Base-by-base conservation (phyloP, 1,140 invertebrate genomes). In the roundworm (Caenorhabditis elegans) region DNA sequence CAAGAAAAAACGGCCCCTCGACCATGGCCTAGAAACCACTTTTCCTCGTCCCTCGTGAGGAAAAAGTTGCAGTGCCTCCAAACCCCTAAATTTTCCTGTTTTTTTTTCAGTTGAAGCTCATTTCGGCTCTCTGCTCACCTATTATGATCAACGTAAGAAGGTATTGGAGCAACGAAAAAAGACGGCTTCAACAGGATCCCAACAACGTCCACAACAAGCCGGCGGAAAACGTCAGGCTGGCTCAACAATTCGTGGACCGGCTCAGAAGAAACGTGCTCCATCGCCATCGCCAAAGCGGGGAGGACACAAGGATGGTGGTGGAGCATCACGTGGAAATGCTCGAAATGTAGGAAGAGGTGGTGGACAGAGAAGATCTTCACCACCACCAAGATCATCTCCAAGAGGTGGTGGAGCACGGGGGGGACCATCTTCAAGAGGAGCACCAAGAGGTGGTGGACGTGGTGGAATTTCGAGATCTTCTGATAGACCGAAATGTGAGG, bases 101-200 rank as follows among this genome's bases (percentile, higher is more conserved):
- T 34, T 60, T 53, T 47, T 65, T 65, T 79, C 55, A 79, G 78
- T 70, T 13, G 78, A 79, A 22, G 78, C 78, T 17, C 78, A 79
- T 22, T 79, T 79, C 48, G 78, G 78, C n/a, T 79, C 78, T 1
- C 39, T 65, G 15, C 39, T 79, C 51, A 79, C 78, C 13, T 43
- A 19, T 24, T 79, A 43, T n/a, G 78, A 79, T 47, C 78, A 79
- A 36, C 31, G 34, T 8, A 65, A 65, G 43, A 70, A 65, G 34
- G 53, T 24, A 15, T 39, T 24, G 10, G 53, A 70, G 19, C 60
- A 70, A 4, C 60, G 60, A 3, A 1, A 43, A 39, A 2, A 24
- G 60, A 17, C 10, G 15, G 34, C 19, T 6, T 5, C 26, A 24
- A 1, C 8, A 6, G 2, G 49, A 6, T 26, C 22, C 49, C 4